Conservation (phyloP, 2,888 invertebrate genomes). For the Creontiades dilutus region DNA sequence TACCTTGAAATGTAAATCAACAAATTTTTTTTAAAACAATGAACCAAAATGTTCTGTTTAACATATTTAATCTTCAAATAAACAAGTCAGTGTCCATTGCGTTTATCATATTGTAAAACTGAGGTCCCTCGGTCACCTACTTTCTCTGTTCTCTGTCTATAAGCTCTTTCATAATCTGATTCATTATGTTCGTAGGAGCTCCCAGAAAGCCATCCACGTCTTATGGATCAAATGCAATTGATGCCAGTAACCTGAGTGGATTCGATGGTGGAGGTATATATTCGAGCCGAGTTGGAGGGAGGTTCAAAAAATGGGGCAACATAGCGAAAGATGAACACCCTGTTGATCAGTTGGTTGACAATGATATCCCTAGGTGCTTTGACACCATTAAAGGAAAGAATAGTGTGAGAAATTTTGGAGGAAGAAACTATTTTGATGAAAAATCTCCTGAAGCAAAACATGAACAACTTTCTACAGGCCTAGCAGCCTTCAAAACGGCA, state of each 20-base stretch:
- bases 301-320: conserved; percentile 64
- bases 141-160: too few relatives aligned
- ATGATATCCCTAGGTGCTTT: not conserved
- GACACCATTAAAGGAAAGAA: not conserved
- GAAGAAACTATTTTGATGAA: not conserved
- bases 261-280: conserved; percentile 34
- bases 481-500: conserved; percentile 72
- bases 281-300: conserved; percentile 39
- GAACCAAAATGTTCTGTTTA: too few relatives aligned
- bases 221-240: not conserved
- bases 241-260: not conserved
- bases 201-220: conserved; percentile 2
- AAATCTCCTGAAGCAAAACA: not conserved
- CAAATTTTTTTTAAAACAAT: too few relatives aligned
- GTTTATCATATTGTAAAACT: too few relatives aligned
- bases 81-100: too few relatives aligned
- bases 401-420: not conserved
- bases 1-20: too few relatives aligned
- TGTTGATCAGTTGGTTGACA: not conserved
- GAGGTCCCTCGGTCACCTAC: too few relatives aligned
- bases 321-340: conserved; percentile 34
- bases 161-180: too few relatives aligned
- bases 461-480: not conserved
- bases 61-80: too few relatives aligned
- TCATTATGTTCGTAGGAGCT: too few relatives aligned